Conservation (phyloP, 2,797 vertebrate species). For the Lophotriccus pileatus region DNA sequence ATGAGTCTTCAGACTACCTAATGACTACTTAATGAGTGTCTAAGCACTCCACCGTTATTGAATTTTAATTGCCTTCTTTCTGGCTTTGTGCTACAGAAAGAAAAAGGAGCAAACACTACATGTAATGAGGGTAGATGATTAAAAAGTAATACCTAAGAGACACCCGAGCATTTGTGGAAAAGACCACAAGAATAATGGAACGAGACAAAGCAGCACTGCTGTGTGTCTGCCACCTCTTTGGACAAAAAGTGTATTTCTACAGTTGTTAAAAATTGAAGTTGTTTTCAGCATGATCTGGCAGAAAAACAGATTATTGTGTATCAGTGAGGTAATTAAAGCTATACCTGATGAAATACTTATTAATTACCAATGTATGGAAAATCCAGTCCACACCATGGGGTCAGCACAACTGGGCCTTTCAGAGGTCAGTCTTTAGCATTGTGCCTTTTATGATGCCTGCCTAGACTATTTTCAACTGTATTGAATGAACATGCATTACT, state of each 20-base stretch:
- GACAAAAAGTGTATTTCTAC: neutral
- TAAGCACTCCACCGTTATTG: constrained; percentile 39
- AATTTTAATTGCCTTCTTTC: constrained; percentile 63
- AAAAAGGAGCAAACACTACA: neutral
- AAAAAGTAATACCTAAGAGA: constrained; percentile 35
- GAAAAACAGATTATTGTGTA: neutral
- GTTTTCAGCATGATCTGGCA: neutral
- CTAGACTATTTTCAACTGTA: neutral
- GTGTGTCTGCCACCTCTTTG: neutral
- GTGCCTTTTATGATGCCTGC: neutral
- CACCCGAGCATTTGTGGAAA: neutral
- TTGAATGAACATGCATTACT: neutral
- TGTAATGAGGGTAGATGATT: constrained; percentile 30
- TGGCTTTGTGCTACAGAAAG: constrained; percentile 19
- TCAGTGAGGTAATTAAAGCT: neutral
- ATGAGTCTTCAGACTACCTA: constrained; percentile 46
- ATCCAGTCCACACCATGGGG: neutral
- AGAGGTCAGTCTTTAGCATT: neutral
- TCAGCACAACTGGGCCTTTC: neutral
- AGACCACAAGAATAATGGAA: neutral
- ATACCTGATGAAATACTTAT: neutral
- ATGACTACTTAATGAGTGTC: constrained; percentile 62
- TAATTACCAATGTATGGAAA: neutral
- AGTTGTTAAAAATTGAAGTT: neutral
- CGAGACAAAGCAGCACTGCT: neutral